A percentile compares a stretch with the other conserved stretches of the same genome.
phyloP scores from a whole-genome alignment of 1,140 invertebrate species.

The Asbolus verrucosus region DNA sequence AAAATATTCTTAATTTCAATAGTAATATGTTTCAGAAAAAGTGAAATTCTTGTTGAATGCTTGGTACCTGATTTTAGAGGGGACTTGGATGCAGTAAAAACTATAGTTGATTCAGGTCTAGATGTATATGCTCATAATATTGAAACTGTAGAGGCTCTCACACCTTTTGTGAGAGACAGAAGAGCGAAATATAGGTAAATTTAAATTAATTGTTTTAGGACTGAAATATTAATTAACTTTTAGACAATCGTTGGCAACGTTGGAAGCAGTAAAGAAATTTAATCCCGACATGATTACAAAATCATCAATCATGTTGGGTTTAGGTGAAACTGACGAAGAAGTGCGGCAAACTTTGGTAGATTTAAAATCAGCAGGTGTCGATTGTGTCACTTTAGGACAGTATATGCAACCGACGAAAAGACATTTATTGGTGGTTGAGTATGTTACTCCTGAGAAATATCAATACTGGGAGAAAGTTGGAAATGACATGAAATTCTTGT shows the following conservation, averaged over 20 bases:
- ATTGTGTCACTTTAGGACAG: conserved; percentile 97
- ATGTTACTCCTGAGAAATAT: conserved; percentile 96
- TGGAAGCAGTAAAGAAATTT: conserved; percentile 83
- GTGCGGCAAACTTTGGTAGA: conserved; percentile 89
- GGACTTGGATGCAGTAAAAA: conserved; percentile 79
- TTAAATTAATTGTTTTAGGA: conserved; percentile 5
- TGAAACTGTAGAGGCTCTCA: conserved; percentile 92
- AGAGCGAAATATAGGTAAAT: conserved; percentile 77
- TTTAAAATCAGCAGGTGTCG: conserved; percentile 83
- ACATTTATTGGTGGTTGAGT: conserved; percentile 96
- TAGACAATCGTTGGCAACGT: conserved; percentile 87
- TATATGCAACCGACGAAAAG: conserved; percentile 99
- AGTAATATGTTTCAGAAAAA: conserved; percentile 72
- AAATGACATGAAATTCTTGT: conserved; percentile 91
- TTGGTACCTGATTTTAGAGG: conserved; percentile 97
- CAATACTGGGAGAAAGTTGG: conserved; percentile 91
- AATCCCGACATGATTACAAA: conserved; percentile 93
- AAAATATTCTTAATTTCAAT: conserved; percentile 17
- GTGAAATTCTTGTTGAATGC: conserved; percentile 94
- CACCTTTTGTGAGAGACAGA: conserved; percentile 92
- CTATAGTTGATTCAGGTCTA: conserved; percentile 84
- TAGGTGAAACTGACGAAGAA: conserved; percentile 95
- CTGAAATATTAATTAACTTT: conserved; percentile 47
- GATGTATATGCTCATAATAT: conserved; percentile 98
- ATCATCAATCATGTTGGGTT: conserved; percentile 97